Conservation (phyloP, 35 echinoderm and acorn worm genomes). For the Apostichopus californicus region DNA sequence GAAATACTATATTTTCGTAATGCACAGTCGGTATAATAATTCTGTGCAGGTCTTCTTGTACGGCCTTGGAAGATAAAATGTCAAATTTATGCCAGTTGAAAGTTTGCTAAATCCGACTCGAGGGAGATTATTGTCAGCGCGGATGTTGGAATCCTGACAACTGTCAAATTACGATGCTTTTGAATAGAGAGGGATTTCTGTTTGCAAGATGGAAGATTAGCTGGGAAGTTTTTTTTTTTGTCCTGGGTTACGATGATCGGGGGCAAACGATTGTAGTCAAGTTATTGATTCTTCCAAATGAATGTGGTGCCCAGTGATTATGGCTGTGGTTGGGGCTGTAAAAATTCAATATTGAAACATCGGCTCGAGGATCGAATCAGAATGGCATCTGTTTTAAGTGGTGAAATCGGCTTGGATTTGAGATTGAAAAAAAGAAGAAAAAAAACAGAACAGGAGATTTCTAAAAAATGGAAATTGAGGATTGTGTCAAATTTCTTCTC, state of each 20-base stretch:
- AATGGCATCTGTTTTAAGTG: conserved; percentile 9
- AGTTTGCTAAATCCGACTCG: not conserved
- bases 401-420: not conserved
- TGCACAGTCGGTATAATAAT: too few relatives aligned
- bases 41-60: too few relatives aligned
- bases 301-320: conserved; percentile 20
- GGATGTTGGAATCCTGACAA: not conserved
- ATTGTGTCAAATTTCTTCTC: too few relatives aligned
- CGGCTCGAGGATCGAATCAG: not conserved
- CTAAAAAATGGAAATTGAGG: too few relatives aligned
- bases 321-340: not conserved
- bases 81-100: not conserved
- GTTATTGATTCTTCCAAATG: conserved; percentile 28
- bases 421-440: not conserved
- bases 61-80: not conserved
- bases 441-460: not conserved
- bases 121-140: not conserved
- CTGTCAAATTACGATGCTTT: not conserved
- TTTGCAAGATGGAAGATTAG: not conserved
- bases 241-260: not conserved
- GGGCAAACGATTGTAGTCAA: not conserved
- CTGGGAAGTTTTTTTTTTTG: not conserved
- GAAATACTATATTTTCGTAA: too few relatives aligned
- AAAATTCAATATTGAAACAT: conserved; percentile 30
- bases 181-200: not conserved